Base-by-base conservation (phyloP, 2,888 invertebrate species). In the Flexamia atlantica region DNA sequence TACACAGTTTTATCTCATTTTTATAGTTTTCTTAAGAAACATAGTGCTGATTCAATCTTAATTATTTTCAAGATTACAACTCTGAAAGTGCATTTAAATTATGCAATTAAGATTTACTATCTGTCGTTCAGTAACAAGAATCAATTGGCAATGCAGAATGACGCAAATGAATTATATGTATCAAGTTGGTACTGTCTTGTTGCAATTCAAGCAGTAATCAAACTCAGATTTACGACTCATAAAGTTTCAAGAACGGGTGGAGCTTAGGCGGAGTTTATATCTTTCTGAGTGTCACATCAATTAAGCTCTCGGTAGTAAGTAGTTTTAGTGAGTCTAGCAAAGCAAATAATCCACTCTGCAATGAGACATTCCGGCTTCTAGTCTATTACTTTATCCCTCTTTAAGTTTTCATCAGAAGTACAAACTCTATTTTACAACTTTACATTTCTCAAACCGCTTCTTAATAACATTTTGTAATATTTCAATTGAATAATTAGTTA, bases 281-380 rank as follows among this genome's bases (percentile, higher is more conserved):
- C 70, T 70, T 70, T 70, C 70, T 3, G 23, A 70, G 36, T 70
- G 70, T 70, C 70, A 70, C 70, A 70, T 70, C 70, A 70, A 70
- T 70, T 70, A 70, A 70, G n/a, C 14, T 20, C 36, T 4, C 28
- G 28, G 64, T 30, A 36, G 36, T 32, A 40, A 70, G 70, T 40
- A 64, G 17, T 70, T 70, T 36, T 36, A 68, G n/a, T 10, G 68
- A 68, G 30, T 68, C 25, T 60, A 60, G 10, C 60, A n/a, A 60
- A 28, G 2, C 60, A 23, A 23, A 1, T 3, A 10, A 60, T 25
- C 23, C 60, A 7, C 60, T 60, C 60, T 10, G 14, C 60, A 23
- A 23, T 60, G 14, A 23, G 7, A 3, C 57, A 57, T 57, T 23
- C 23, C 23, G 12, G 3, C 53, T 36, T 36, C 4, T 7, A 36